phyloP scores from a whole-genome alignment of 1,140 invertebrate species.

The Halyomorpha halys region DNA sequence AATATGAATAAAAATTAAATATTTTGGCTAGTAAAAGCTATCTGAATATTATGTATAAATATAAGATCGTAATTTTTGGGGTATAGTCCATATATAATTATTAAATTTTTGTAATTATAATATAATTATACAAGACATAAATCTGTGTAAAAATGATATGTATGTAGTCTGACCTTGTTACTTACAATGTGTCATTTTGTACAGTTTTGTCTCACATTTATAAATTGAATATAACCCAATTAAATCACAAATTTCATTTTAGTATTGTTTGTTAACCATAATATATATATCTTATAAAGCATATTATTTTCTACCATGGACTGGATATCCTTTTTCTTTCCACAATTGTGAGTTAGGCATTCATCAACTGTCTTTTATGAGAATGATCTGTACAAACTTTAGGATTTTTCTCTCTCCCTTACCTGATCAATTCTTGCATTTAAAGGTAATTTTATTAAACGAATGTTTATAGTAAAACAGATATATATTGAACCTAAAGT shows the following conservation, averaged over 20 bases:
- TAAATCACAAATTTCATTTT: background rate
- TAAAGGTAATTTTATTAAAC: too few relatives aligned
- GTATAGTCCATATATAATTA: background rate
- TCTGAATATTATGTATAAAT: background rate
- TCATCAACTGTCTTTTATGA: too few relatives aligned
- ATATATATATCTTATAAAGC: too few relatives aligned
- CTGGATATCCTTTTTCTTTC: too few relatives aligned
- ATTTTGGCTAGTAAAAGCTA: background rate
- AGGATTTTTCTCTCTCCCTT: too few relatives aligned
- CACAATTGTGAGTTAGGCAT: too few relatives aligned
- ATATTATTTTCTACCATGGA: too few relatives aligned
- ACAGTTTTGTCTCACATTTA: conserved; percentile 26
- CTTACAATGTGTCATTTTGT: conserved; percentile 23
- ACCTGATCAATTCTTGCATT: too few relatives aligned
- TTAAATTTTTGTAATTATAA: conserved; percentile 11
- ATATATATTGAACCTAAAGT: too few relatives aligned
- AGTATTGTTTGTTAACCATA: conserved; percentile 2
- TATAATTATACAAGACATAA: conserved; percentile 17
- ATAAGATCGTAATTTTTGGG: background rate
- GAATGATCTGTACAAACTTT: too few relatives aligned
- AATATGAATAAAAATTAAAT: background rate
- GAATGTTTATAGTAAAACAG: too few relatives aligned
- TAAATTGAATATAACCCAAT: conserved; percentile 24
- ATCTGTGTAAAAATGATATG: conserved; percentile 19
- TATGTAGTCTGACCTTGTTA: conserved; percentile 23